These are phyloP conservation scores for Enteromius anoplus DNA, from an alignment of 2,797 vertebrate species.

Conservation along the genomic window DNA sequence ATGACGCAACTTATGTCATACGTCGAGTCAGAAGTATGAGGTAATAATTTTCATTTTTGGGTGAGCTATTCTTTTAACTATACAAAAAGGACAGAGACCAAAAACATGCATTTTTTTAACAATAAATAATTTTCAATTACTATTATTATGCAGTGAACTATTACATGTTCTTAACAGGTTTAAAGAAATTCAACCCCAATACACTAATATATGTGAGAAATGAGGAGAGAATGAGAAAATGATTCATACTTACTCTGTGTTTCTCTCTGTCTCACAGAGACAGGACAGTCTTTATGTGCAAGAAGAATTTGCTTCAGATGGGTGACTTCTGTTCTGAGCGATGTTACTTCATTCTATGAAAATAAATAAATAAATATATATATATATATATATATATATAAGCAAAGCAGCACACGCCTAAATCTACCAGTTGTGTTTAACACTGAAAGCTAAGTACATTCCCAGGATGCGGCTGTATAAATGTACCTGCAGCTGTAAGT, in stretches of 20 bases:
- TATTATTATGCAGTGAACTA: not conserved
- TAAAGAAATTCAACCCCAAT: conserved; percentile 4
- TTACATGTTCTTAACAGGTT: not conserved
- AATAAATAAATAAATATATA: conserved; percentile 19
- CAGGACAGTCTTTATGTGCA: conserved; percentile 98
- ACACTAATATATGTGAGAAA: not conserved
- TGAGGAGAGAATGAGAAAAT: not conserved
- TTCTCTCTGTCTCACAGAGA: conserved; percentile 95
- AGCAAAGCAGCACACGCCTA: not conserved
- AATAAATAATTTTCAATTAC: not conserved
- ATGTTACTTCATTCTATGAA: conserved; percentile 95
- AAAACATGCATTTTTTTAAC: not conserved
- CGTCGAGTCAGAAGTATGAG: too few relatives aligned
- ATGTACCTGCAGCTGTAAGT: conserved; percentile 91
- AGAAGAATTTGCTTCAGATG: conserved; percentile 98
- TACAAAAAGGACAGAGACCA: not conserved
- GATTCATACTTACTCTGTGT: conserved; percentile 89
- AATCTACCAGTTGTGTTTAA: conserved; percentile 8
- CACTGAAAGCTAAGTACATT: too few relatives aligned
- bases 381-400: too few relatives aligned
- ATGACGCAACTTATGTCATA: too few relatives aligned
- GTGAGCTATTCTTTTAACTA: too few relatives aligned
- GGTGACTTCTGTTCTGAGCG: conserved; percentile 95
- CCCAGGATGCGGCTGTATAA: not conserved
- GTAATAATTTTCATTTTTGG: too few relatives aligned